Evolutionary conservation across 2,113 vertebrate genomes (phyloP), one percentile per base, ranked within the genome.

Genomic region (Phrynosoma blainvillii): DNA sequence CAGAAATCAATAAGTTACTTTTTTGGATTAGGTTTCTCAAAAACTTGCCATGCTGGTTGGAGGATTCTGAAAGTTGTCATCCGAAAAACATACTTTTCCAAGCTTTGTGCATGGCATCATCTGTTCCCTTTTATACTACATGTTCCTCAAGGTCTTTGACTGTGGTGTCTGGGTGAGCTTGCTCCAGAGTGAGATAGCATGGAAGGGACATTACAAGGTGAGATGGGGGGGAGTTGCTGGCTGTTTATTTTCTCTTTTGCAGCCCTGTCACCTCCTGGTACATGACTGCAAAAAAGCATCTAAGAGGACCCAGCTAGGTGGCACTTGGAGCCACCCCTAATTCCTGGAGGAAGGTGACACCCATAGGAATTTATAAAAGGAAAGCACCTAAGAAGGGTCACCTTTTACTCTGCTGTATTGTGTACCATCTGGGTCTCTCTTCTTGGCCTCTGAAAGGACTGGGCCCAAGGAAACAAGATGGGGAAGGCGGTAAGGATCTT

Each of bases 301-400:
- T 71, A 70, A 56, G 27, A 25, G 32, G 62, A 52, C 65, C 68
- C 42, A 5, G 18, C 66, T 11, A 4, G 5, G 10, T 16, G 27
- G 18, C 5, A 18, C 74, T 62, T 14, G 66, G 68, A 32, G 54
- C 80, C 87, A 20, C 81, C 81, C 54, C 40, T 40, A 30, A 14
- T 5, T 23, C 23, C 32, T 4, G 14, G 56, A 59, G 40, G 2
- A 62, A 40, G 36, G 54, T 32, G 68, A 54, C 76, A 84, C 27
- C 82, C 36, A 11, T 32, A n/a, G 27, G 62, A 89, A 85, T 59
- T 85, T 76, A 89, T 89, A 89, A 89, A 89, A 89, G 32, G 81
- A 56, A 54, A n/a, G 25, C 4, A 18, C n/a, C 27, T 3, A 7
- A 21, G 27, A 30, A n/a, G 13, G 42, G 5, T 10, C 59, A 32